These are phyloP conservation scores for Aphelinus certus DNA, from an alignment of 1,140 invertebrate genomes.

Conservation along the genomic window DNA sequence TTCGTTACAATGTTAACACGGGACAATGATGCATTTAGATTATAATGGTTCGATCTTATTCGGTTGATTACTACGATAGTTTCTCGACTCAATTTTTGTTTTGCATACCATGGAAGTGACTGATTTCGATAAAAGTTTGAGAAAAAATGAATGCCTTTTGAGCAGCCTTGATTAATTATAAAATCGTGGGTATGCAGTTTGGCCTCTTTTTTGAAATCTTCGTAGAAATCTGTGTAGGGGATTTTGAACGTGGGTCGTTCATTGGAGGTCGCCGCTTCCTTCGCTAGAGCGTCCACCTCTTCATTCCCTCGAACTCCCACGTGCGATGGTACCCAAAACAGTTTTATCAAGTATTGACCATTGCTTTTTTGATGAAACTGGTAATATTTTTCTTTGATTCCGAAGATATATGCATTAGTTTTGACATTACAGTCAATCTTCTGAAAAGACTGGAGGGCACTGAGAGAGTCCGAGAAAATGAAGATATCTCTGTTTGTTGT, in stretches of 20 bases:
- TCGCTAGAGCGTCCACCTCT: not conserved
- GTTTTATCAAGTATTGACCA: not conserved
- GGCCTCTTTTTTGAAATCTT: no score
- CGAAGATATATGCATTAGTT: slow-evolving; percentile 9
- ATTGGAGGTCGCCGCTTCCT: not conserved
- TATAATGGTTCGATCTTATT: not conserved
- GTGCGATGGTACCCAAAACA: slow-evolving; percentile 25
- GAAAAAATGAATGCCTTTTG: not conserved
- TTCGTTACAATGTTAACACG: not conserved
- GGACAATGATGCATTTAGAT: not conserved
- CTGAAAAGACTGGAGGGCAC: not conserved
- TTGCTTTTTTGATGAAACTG: not conserved
- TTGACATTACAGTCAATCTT: not conserved
- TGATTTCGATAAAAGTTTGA: not conserved
- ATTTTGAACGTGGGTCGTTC: slow-evolving; percentile 11
- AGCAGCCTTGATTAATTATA: not conserved
- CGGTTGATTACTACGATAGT: not conserved
- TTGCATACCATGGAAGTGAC: not conserved
- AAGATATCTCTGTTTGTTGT: no score
- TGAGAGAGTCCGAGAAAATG: slow-evolving; percentile 3
- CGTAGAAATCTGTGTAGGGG: not conserved
- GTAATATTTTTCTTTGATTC: slow-evolving; percentile 16
- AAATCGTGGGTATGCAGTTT: not conserved
- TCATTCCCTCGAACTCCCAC: no score
- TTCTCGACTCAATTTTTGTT: not conserved